phyloP scores from a whole-genome alignment of 1,140 invertebrate genomes.

The Mya arenaria region DNA sequence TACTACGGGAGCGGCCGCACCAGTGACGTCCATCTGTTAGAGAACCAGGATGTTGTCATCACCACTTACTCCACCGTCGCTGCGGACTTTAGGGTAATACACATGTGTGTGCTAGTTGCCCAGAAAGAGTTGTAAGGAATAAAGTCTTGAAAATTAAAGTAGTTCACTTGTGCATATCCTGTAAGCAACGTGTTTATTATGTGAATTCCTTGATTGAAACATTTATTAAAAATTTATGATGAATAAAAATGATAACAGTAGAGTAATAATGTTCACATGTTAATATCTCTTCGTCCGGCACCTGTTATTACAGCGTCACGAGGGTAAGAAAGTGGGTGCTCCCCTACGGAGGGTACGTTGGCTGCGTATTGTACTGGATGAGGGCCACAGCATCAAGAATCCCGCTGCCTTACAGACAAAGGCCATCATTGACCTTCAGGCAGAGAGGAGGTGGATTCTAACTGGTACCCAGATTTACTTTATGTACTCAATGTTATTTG shows the following conservation, averaged over 20 bases:
- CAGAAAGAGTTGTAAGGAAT: no score
- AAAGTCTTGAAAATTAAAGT: no score
- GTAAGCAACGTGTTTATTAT: no score
- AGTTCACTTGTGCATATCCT: no score
- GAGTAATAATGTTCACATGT: no score
- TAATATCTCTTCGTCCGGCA: no score
- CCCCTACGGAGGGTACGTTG: conserved; percentile 86
- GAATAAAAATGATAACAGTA: no score
- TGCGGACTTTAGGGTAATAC: conserved; percentile 59
- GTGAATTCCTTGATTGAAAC: no score
- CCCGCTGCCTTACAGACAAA: conserved; percentile 87
- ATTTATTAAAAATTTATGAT: no score
- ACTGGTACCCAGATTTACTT: conserved; percentile 81
- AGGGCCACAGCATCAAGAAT: conserved; percentile 95
- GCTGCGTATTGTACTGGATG: conserved; percentile 94
- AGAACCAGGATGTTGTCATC: conserved; percentile 81
- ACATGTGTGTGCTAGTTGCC: not conserved
- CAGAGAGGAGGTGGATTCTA: conserved; percentile 88
- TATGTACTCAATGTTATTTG: no score
- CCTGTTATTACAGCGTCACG: no score
- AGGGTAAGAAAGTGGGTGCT: no score
- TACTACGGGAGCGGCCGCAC: conserved; percentile 68
- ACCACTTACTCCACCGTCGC: conserved; percentile 80
- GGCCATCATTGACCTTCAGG: conserved; percentile 86
- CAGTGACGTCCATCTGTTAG: conserved; percentile 72